phyloP scores from a whole-genome alignment of 2,888 invertebrate genomes.

The Microdon myrmicae region DNA sequence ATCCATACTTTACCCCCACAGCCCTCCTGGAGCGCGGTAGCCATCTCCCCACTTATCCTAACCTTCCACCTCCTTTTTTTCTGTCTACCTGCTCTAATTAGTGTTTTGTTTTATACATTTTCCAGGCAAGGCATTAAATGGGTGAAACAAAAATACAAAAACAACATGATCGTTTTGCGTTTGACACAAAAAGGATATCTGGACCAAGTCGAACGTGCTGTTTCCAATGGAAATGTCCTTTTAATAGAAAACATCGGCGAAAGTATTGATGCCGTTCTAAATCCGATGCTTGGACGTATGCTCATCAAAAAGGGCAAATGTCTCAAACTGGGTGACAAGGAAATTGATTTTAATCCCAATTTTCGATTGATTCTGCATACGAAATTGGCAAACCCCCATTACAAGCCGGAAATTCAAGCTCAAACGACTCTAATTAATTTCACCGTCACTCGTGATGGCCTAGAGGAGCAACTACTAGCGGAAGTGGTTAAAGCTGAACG shows the following conservation, averaged over 20 bases:
- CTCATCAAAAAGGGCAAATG: conserved; percentile 87
- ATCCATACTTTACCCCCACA: no score
- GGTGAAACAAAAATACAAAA: conserved; percentile 90
- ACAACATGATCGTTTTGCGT: conserved; percentile 77
- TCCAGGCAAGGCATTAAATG: conserved; percentile 89
- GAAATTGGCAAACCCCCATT: conserved; percentile 94
- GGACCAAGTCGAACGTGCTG: conserved; percentile 81
- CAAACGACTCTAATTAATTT: conserved; percentile 96
- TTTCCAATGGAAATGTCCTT: conserved; percentile 79
- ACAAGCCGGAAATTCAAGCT: conserved; percentile 96
- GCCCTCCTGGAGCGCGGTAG: no score
- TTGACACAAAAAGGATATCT: conserved; percentile 85
- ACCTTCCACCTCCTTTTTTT: no score
- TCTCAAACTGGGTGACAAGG: conserved; percentile 89
- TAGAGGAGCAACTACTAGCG: conserved; percentile 92
- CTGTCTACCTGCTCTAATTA: no score
- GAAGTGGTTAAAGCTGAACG: conserved; percentile 94
- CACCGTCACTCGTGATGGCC: conserved; percentile 91
- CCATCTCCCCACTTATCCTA: no score
- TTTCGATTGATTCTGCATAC: conserved; percentile 91
- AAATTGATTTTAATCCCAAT: conserved; percentile 85
- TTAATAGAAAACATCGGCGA: conserved; percentile 92
- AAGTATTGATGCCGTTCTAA: conserved; percentile 87
- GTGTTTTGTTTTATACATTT: no score
- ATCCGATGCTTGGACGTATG: conserved; percentile 86